Evolutionary conservation across 2,888 invertebrate genomes (phyloP).

Genomic region (Bhutanitis thaidina): DNA sequence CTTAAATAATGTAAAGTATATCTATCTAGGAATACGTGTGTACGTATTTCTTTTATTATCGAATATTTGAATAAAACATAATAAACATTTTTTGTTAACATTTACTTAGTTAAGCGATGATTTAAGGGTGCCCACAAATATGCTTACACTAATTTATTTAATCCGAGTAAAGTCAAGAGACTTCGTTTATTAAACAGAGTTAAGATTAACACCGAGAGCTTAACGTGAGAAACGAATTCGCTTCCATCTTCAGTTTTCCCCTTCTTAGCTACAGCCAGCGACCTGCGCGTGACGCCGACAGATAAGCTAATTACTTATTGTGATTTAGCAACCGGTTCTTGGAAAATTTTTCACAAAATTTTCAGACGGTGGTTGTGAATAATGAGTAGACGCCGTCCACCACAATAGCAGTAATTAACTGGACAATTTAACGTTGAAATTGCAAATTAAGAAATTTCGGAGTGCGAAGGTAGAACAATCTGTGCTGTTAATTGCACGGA

Average conservation of each 20-base stretch:
- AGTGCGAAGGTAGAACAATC: conserved; percentile 62
- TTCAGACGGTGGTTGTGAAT: conserved; percentile 58
- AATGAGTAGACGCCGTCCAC: conserved; percentile 61
- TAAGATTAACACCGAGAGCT: conserved; percentile 62
- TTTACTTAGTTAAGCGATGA: too few species aligned
- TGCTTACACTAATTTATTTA: conserved; percentile 15
- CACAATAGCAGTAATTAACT: conserved; percentile 72
- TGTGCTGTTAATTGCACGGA: conserved; percentile 52
- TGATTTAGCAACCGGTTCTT: conserved; percentile 60
- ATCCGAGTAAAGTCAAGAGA: conserved; percentile 22
- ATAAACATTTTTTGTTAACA: too few species aligned
- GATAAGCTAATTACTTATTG: conserved; percentile 76
- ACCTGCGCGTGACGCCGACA: conserved; percentile 59
- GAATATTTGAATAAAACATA: too few species aligned
- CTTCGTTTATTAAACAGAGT: conserved; percentile 62
- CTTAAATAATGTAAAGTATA: too few species aligned
- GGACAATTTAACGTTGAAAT: conserved; percentile 77
- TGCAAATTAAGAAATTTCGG: conserved; percentile 67
- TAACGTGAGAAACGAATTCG: conserved; percentile 55
- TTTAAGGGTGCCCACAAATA: conserved; percentile 1
- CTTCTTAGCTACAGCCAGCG: conserved; percentile 25
- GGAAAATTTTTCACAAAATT: conserved; percentile 60
- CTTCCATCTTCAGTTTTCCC: conserved; percentile 28
- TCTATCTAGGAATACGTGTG: too few species aligned
- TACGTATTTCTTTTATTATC: too few species aligned